Evolutionary conservation across 2,888 invertebrate genomes (phyloP), one percentile per base, ranked within the genome.

Genomic region (Maniola hyperantus): DNA sequence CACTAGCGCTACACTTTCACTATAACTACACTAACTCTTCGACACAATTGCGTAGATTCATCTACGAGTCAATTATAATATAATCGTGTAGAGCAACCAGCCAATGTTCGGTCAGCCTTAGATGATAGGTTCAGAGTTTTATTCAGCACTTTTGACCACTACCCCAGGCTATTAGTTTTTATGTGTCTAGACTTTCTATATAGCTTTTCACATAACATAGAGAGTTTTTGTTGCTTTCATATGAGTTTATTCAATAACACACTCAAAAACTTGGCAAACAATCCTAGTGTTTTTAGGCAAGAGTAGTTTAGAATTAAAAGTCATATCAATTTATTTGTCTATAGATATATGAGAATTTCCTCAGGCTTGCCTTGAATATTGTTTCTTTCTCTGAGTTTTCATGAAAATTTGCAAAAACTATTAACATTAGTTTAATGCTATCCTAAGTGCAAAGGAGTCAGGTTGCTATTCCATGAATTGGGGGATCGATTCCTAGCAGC

Each of bases 71-170:
- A 42, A 42, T 42, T 13, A 4, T 5, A 46, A 11, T n/a, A n/a
- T n/a, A 46, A 15, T 7, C 15, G 6, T 7, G 7, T 15, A 7
- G 15, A 13, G 8, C 15, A 18, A 15, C 8, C 2, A 46, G 48
- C 7, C 18, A 18, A 8, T 48, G 15, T 48, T 15, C 10, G 48
- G 8, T 15, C 48, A 48, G 48, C 4, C 18, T 60, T 72, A 69
- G n/a, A 71, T 69, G 66, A 66, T 72, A 67, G 64, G 63, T 65
- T 26, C 42, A 18, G 57, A 7, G 42, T 42, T 57, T 20, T 26
- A 57, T 57, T 57, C 57, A 57, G 42, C 57, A 57, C 20, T 57
- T 57, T 20, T 57, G 57, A 57, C 57, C 48, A 48, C 48, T 48
- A 48, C 18, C 57, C 57, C 11, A 18, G 39, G 20, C 55, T 55